Base-by-base conservation (phyloP, 1,140 invertebrate species). In the Geopemphigus sp. region DNA sequence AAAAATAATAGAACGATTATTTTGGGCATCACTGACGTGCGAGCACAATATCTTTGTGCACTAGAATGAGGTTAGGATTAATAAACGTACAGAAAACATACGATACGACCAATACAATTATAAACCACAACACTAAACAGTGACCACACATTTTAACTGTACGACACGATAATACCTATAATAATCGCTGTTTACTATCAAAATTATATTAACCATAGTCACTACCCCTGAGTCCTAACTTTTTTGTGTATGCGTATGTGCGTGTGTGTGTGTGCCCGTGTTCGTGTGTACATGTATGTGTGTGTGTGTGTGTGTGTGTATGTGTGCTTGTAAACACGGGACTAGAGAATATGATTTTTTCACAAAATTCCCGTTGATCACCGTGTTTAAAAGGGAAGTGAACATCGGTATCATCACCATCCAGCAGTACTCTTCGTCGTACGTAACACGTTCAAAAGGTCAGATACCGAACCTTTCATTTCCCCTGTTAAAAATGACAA, bases 11-110 rank as follows among this genome's bases (percentile, higher is more conserved):
- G 73, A 76, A 59, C 56, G 59, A 6, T 14, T 12, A 17, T 63
- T 78, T 78, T 39, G 24, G 39, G 39, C 12, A 78, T 39, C 74
- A 78, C 74, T 63, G 57, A 10, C n/a, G 32, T 4, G 32, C 39
- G 54, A 5, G n/a, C 12, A 24, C 56, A 22, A 53, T 78, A 59
- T 17, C 57, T 47, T 29, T 14, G 57, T 12, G 57, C 68, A 29
- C 68, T 4, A 39, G 45, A 78, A 47, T 78, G 19, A 76, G 74
- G 74, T 78, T 78, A 78, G 74, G 57, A 78, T 78, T 61, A 61
- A 78, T 61, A 63, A 72, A 54, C 68, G 68, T 54, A 10, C 10
- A 47, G 15, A 68, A 72, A 66, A 47, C 32, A 50, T 54, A 72
- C 68, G 32, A 72, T 72, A 72, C 68, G 68, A 72, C 68, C 47